Percentiles rank a stretch among this genome's conserved stretches.
Conservation (phyloP, 1,140 invertebrate genomes). For the Bombus sylvicola region DNA sequence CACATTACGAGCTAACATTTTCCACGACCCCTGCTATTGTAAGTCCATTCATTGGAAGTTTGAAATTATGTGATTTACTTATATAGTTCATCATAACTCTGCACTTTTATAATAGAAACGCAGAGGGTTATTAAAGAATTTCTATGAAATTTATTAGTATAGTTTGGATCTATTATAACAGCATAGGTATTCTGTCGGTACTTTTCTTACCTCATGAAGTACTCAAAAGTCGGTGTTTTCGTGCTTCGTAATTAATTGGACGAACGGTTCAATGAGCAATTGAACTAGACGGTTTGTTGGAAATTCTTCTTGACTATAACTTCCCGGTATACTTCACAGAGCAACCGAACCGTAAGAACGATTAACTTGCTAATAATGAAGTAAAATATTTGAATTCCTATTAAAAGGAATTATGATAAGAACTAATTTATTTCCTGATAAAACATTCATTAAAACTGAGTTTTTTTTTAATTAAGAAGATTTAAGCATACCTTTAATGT, state of each 20-base stretch:
- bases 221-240: background rate
- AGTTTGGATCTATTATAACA: background rate
- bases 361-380: background rate
- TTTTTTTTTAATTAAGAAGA: background rate
- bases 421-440: background rate
- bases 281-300: background rate
- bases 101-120: too few species aligned
- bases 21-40: too few species aligned
- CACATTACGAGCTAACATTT: too few species aligned
- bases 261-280: constrained; percentile 3
- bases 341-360: background rate
- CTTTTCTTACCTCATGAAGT: background rate
- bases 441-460: too few species aligned
- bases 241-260: constrained; percentile 25
- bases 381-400: background rate
- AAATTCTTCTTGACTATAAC: background rate
- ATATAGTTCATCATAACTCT: too few species aligned
- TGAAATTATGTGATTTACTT: too few species aligned
- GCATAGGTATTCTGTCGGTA: too few species aligned
- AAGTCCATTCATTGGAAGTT: too few species aligned
- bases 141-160: background rate
- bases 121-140: background rate
- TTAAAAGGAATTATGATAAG: background rate
- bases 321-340: background rate
- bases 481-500: background rate